Conservation (phyloP, 2,888 invertebrate species). For the Entomobrya multifasciata region DNA sequence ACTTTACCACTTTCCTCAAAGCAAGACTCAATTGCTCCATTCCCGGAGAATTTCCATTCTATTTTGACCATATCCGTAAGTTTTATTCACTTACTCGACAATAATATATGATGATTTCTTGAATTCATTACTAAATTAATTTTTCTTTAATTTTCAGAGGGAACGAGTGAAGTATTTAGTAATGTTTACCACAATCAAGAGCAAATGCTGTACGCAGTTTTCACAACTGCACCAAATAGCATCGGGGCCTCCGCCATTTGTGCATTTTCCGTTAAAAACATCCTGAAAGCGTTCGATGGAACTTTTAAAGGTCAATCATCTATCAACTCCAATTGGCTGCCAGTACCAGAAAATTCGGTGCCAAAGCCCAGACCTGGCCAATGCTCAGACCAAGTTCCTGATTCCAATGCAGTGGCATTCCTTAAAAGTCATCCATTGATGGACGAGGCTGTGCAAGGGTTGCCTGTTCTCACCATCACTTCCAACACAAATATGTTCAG, state of each 20-base stretch:
- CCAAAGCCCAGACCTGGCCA: slow-evolving; percentile 92
- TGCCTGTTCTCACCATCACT: slow-evolving; percentile 91
- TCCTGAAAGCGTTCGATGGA: slow-evolving; percentile 93
- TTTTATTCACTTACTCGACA: slow-evolving; percentile 81
- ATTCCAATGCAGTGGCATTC: slow-evolving; percentile 91
- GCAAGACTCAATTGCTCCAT: slow-evolving; percentile 96
- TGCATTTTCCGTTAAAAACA: slow-evolving; percentile 93
- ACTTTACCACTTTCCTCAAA: slow-evolving; percentile 97
- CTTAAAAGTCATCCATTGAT: slow-evolving; percentile 97
- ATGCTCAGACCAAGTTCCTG: slow-evolving; percentile 93
- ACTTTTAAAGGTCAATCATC: slow-evolving; percentile 94
- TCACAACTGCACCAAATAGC: slow-evolving; percentile 95
- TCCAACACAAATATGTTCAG: slow-evolving; percentile 95
- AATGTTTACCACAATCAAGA: slow-evolving; percentile 74
- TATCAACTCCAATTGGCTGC: slow-evolving; percentile 94
- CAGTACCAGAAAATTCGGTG: slow-evolving; percentile 87
- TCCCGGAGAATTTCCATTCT: slow-evolving; percentile 97
- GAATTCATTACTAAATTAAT: too few relatives aligned
- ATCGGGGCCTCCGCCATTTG: slow-evolving; percentile 98
- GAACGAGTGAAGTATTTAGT: slow-evolving; percentile 78
- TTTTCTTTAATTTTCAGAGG: slow-evolving; percentile 73
- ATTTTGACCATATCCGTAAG: slow-evolving; percentile 99
- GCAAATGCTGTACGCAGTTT: slow-evolving; percentile 93
- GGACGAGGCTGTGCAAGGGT: slow-evolving; percentile 94
- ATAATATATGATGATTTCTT: slow-evolving; percentile 11